Base-by-base conservation (phyloP, 2,888 invertebrate species). In the Cylloceria caligata region DNA sequence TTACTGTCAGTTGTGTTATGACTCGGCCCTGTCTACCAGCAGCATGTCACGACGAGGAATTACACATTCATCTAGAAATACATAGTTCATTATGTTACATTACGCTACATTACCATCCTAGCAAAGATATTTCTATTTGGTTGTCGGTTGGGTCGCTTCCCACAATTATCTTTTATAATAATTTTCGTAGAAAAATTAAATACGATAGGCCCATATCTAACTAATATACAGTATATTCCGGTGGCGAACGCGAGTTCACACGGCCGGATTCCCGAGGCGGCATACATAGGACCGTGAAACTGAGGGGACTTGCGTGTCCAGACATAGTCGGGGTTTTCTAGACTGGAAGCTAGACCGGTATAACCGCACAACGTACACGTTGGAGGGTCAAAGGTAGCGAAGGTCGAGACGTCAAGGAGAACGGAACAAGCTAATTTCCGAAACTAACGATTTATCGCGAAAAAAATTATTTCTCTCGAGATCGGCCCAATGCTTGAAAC, bases 381-480 rank as follows among this genome's bases (percentile, higher is more conserved):
- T 52, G 60, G 49, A 68, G 85, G 84, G 84, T 84, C 73, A 81
- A 84, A 85, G 86, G 87, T 87, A 75, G 67, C 60, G 77, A 47
- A 77, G 80, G 76, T 83, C 80, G 86, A 83, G 83, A 84, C 65
- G 78, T 68, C 62, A 57, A 73, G 73, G 49, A 68, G 42, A 81
- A 34, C 36, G 19, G 34, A 60, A 60, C 60, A 6, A 57, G 57
- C 30, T 30, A 57, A 60, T 60, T 60, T 36, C 34, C 34, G n/a
- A 57, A 57, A 9, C 34, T 7, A 9, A n/a, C 7, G 16, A 7
- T 34, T 60, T 60, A 34, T 60, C 60, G 3, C 9, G 34, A 34
- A 36, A 34, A n/a, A 19, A 34, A 34, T 6, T 16, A 60, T 24
- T 49, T 21, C 3, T 45, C 9, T 21, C 7, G 21, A 36, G 19